These are phyloP conservation scores for Eilema caniola DNA, from an alignment of 2,888 invertebrate genomes.

Conservation along the genomic window DNA sequence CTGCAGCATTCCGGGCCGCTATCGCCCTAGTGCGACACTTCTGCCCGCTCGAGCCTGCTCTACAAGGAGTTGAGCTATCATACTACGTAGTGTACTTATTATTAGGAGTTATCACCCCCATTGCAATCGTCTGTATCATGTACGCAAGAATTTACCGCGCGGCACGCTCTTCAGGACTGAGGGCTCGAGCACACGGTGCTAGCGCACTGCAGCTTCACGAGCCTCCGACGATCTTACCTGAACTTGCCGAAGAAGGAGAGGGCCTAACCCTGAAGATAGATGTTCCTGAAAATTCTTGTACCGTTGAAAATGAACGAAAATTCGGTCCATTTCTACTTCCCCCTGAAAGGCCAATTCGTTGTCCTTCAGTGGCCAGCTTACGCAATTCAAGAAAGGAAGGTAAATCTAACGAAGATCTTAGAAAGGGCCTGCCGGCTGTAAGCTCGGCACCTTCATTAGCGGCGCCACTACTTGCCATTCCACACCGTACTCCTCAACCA, in stretches of 20 bases:
- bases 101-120: slow-evolving; percentile 74
- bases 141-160: slow-evolving; percentile 92
- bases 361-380: slow-evolving; percentile 81
- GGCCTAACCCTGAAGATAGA: slow-evolving; percentile 81
- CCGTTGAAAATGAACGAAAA: slow-evolving; percentile 68
- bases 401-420: slow-evolving; percentile 76
- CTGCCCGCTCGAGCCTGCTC: slow-evolving; percentile 67
- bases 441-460: slow-evolving; percentile 85
- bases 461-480: slow-evolving; percentile 71
- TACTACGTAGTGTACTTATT: slow-evolving; percentile 77
- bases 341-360: slow-evolving; percentile 77
- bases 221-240: slow-evolving; percentile 75
- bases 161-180: slow-evolving; percentile 89
- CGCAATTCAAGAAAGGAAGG: slow-evolving; percentile 77
- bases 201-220: slow-evolving; percentile 85
- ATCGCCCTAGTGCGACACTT: slow-evolving; percentile 70
- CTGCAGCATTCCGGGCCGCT: slow-evolving; percentile 72
- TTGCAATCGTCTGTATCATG: slow-evolving; percentile 90
- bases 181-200: slow-evolving; percentile 80
- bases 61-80: slow-evolving; percentile 71
- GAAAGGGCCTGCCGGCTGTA: slow-evolving; percentile 79
- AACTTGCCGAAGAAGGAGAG: slow-evolving; percentile 77
- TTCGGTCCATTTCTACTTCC: slow-evolving; percentile 82
- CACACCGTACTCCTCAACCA: slow-evolving; percentile 79
- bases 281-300: slow-evolving; percentile 64